Evolutionary conservation across 37 sponge, comb jelly and placozoan species (phyloP).

Genomic region (Theonella swinhoei): DNA sequence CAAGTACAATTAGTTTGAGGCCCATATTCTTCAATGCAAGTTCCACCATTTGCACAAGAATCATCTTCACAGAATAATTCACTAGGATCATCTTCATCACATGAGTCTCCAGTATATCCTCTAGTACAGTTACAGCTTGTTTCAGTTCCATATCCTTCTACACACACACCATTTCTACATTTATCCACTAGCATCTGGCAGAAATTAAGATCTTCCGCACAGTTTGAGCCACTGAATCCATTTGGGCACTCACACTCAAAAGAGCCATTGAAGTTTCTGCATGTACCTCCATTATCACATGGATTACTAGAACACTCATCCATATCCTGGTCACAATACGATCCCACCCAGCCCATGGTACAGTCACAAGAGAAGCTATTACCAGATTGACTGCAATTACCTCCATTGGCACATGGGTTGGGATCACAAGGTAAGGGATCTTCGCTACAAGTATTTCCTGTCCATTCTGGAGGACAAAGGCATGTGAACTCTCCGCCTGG

Average conservation of each 20-base stretch:
- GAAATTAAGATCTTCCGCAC: slow-evolving; percentile 15
- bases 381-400: slow-evolving; percentile 3
- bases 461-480: slow-evolving; percentile 28
- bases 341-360: slow-evolving; percentile 25
- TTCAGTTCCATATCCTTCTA: no score
- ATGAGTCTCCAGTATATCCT: no score
- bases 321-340: slow-evolving; percentile 31
- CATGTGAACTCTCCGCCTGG: background rate
- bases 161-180: slow-evolving; percentile 31
- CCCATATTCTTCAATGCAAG: no score
- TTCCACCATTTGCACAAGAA: no score
- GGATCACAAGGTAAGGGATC: slow-evolving; percentile 3
- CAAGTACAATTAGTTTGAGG: no score
- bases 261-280: slow-evolving; percentile 18
- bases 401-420: slow-evolving; percentile 20
- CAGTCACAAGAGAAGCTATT: slow-evolving; percentile 40
- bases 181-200: background rate
- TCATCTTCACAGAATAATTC: no score
- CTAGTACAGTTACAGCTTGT: no score
- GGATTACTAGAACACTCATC: slow-evolving; percentile 20
- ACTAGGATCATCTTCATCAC: no score
- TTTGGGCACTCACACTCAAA: slow-evolving; percentile 36
- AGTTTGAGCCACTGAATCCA: slow-evolving; percentile 48
- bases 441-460: slow-evolving; percentile 27
- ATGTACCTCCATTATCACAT: slow-evolving; percentile 67